Conservation (phyloP, 1,140 invertebrate genomes). For the Euwallacea fornicatus region DNA sequence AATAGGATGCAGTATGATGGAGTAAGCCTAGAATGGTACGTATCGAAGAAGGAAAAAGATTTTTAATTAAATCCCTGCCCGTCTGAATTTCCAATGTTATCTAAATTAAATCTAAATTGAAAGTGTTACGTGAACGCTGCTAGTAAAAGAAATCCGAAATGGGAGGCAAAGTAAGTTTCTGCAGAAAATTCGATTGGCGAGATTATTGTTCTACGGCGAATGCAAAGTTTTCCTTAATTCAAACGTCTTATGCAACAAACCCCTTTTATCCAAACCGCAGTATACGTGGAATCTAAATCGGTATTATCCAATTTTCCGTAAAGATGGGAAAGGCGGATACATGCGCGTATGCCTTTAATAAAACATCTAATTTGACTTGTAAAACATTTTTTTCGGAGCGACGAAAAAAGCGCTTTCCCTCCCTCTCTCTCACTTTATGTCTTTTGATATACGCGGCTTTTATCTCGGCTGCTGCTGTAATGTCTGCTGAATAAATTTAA, state of each 20-base stretch:
- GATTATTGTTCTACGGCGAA: slow-evolving; percentile 29
- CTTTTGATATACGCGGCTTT: slow-evolving; percentile 16
- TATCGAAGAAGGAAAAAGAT: slow-evolving; percentile 2
- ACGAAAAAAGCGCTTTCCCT: slow-evolving; percentile 3
- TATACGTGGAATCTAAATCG: slow-evolving; percentile 15
- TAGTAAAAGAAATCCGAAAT: slow-evolving; percentile 33
- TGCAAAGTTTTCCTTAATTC: slow-evolving; percentile 24
- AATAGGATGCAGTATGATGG: too few species aligned
- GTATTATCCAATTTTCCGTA: slow-evolving; percentile 20
- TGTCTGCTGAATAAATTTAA: slow-evolving; percentile 14
- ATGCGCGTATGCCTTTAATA: slow-evolving; percentile 22
- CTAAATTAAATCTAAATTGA: slow-evolving; percentile 41
- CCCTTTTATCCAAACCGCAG: neutral
- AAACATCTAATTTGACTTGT: slow-evolving; percentile 30
- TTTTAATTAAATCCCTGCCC: slow-evolving; percentile 36
- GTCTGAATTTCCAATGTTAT: slow-evolving; percentile 36
- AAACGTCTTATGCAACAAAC: neutral
- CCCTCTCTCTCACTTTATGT: slow-evolving; percentile 1
- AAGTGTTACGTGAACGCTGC: slow-evolving; percentile 36
- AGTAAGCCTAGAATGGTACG: neutral
- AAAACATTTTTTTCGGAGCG: slow-evolving; percentile 20
- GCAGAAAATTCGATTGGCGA: slow-evolving; percentile 15
- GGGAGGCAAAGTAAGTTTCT: slow-evolving; percentile 29
- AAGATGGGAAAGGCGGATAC: slow-evolving; percentile 4
- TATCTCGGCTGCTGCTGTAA: neutral